Evolutionary conservation across 1,140 invertebrate genomes (phyloP), one percentile per base, ranked within the genome.

Genomic region (Orius laevigatus): DNA sequence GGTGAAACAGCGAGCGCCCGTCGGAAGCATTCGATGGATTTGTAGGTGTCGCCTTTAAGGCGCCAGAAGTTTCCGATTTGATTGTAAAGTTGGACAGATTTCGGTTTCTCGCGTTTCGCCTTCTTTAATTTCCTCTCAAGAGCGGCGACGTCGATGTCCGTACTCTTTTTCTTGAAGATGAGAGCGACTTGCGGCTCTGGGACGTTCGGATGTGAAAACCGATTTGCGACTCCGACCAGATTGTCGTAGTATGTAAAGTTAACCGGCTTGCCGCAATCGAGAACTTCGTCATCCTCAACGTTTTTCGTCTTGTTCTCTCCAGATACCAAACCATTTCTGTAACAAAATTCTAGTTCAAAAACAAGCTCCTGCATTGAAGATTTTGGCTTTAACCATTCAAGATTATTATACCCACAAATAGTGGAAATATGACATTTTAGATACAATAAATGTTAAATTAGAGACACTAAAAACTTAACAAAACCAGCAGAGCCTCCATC

Each of bases 191-290:
- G 67, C 19, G 76, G 75, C 58, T 81, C 78, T 33, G 77, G 76
- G 32, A 77, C 71, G 49, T 74, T 62, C 1, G 73, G 72, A 62
- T 79, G 78, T 53, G 71, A 73, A 53, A 74, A 75, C 50, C 85
- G 66, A 57, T 84, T 78, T 10, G 79, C 74, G 38, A 91, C 76
- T 19, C 85, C 85, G 39, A 83, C 74, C 41, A 91, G 66, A 65
- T 85, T 85, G 60, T 89, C 86, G 66, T 88, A 89, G 60, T 84
- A 83, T 9, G 86, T 88, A 59, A 81, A 84, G 65, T 89, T 89
- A 0, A 84, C 82, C 39, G 83, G 74, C 67, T 85, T 85, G 2
- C 86, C 86, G 68, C 86, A 89, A 58, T 85, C 81, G 48, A 89
- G 64, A 53, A 76, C 70, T 61, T 83, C 75, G 44, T 57, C 56